Conservation (phyloP, 2,888 invertebrate species). For the Eupithecia centaureata region DNA sequence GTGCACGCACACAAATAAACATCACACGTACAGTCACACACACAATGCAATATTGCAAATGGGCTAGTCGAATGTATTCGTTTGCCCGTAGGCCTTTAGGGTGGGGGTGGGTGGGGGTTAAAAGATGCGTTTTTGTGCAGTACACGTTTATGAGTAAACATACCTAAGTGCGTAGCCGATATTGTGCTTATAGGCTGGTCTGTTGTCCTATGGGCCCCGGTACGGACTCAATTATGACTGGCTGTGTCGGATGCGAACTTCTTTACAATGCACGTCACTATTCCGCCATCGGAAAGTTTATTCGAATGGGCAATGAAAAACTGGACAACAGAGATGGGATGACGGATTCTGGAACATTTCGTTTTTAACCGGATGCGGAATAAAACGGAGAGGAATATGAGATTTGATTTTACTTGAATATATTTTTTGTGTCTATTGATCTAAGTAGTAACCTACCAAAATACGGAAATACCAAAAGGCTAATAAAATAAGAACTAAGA, state of each 20-base stretch:
- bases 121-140: constrained; percentile 83
- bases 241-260: constrained; percentile 51
- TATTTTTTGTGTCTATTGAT: not conserved
- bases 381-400: not conserved
- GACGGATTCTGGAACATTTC: not conserved
- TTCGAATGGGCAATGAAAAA: constrained; percentile 27
- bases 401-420: not conserved
- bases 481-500: no score
- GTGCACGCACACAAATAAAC: constrained; percentile 53
- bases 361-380: not conserved
- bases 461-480: no score
- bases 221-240: constrained; percentile 57
- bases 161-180: constrained; percentile 81
- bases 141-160: constrained; percentile 75
- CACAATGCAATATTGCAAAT: constrained; percentile 82
- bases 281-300: constrained; percentile 35
- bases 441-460: no score
- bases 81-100: constrained; percentile 71
- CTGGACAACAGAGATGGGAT: constrained; percentile 10
- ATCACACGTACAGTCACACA: constrained; percentile 67
- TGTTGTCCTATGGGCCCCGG: constrained; percentile 41
- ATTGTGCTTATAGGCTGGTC: constrained; percentile 50
- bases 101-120: constrained; percentile 58
- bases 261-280: constrained; percentile 49
- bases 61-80: constrained; percentile 83